phyloP scores from a whole-genome alignment of 2,888 invertebrate species.

The Phlogophora meticulosa region DNA sequence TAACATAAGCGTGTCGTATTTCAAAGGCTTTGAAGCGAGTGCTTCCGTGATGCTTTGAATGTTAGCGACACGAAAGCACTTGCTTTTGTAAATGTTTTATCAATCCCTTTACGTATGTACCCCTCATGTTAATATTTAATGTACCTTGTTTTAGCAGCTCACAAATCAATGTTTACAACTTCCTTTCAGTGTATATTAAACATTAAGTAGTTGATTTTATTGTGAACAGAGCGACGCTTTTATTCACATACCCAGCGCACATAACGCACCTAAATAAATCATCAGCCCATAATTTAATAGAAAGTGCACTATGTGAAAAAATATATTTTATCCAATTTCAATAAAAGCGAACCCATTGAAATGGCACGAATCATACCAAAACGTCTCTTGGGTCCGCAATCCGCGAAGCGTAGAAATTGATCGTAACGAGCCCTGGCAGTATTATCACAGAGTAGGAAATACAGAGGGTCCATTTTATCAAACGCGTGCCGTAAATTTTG shows the following conservation, averaged over 20 bases:
- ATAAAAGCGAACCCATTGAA: slow-evolving; percentile 27
- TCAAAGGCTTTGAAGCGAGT: no score
- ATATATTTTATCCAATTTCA: slow-evolving; percentile 25
- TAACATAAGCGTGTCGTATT: slow-evolving; percentile 6
- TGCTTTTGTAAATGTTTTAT: slow-evolving; percentile 40
- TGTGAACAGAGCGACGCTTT: background rate
- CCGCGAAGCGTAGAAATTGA: slow-evolving; percentile 35
- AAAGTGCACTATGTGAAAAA: slow-evolving; percentile 15
- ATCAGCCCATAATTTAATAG: background rate
- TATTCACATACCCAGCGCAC: background rate
- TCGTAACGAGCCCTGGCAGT: slow-evolving; percentile 17
- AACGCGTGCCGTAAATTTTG: background rate
- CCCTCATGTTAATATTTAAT: slow-evolving; percentile 47
- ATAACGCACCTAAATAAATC: background rate
- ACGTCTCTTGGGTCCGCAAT: slow-evolving; percentile 23
- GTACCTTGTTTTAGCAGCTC: slow-evolving; percentile 36
- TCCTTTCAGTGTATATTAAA: slow-evolving; percentile 12
- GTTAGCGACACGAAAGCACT: slow-evolving; percentile 1
- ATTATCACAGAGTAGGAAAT: background rate
- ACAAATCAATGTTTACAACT: slow-evolving; percentile 43
- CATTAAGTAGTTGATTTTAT: background rate
- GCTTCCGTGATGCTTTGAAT: no score
- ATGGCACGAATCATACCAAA: slow-evolving; percentile 18
- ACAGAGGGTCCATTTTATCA: slow-evolving; percentile 6
- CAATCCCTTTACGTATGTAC: slow-evolving; percentile 39